Conservation (phyloP, 2,113 vertebrate genomes). For the Halcyon malimbica region DNA sequence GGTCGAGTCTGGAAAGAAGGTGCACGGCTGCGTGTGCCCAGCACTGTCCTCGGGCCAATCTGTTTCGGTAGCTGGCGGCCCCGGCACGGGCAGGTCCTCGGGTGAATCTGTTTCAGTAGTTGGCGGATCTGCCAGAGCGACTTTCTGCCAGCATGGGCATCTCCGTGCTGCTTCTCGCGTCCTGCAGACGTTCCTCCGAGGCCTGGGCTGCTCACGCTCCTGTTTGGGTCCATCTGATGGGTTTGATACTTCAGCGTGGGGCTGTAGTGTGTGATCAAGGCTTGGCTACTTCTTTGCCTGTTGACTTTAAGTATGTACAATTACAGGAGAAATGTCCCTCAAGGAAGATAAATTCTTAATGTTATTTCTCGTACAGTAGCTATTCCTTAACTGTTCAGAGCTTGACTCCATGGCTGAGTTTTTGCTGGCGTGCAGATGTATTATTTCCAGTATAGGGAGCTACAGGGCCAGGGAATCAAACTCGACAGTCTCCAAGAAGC, state of each 20-base stretch:
- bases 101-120: neutral
- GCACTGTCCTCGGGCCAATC: neutral
- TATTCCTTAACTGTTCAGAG: neutral
- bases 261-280: neutral
- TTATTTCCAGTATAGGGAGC: neutral
- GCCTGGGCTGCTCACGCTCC: neutral
- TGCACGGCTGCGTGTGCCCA: neutral
- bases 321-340: neutral
- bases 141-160: neutral
- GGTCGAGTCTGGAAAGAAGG: neutral
- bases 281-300: neutral
- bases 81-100: too few species aligned
- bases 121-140: too few species aligned
- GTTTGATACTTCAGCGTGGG: accelerated
- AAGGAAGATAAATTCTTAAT: neutral
- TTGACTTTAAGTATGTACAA: neutral
- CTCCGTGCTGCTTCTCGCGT: accelerated
- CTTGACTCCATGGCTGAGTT: neutral
- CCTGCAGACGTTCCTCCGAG: neutral
- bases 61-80: neutral
- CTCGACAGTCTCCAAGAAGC: neutral
- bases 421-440: neutral
- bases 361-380: neutral
- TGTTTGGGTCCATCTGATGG: neutral
- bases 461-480: neutral